These are phyloP conservation scores for Tachuris rubrigastra DNA, from an alignment of 2,113 vertebrate species.

Conservation along the genomic window DNA sequence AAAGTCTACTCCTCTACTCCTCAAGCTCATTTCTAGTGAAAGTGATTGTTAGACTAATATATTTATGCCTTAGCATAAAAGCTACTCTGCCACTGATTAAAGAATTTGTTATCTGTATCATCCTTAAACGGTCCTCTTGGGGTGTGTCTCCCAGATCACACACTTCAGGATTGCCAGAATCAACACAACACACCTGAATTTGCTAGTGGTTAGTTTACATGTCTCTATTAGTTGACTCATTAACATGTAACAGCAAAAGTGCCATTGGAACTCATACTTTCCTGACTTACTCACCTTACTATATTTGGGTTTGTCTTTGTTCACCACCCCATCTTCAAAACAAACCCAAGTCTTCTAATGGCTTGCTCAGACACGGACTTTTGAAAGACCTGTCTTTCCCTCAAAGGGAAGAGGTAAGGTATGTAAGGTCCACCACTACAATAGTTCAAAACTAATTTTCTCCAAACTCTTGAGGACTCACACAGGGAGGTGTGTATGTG, in stretches of 20 bases:
- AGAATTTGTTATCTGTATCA: not conserved
- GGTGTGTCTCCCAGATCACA: slow-evolving; percentile 12
- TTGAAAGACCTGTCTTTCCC: not conserved
- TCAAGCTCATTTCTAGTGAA: not conserved
- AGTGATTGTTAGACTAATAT: not conserved
- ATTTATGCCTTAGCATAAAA: not conserved
- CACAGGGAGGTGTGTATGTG: no score
- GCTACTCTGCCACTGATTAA: not conserved
- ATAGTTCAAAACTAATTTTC: not conserved
- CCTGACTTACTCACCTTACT: not conserved
- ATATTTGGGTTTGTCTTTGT: not conserved
- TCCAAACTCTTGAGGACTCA: not conserved
- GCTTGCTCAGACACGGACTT: not conserved
- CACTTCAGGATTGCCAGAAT: not conserved
- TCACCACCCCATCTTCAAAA: not conserved
- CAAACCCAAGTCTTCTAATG: not conserved
- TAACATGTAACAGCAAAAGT: not conserved
- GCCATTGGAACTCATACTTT: not conserved
- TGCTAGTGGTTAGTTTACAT: not conserved
- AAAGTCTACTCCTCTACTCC: no score
- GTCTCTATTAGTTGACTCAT: not conserved
- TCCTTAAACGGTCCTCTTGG: not conserved
- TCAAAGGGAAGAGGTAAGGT: not conserved
- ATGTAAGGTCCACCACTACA: not conserved
- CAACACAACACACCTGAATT: not conserved